A percentile compares a stretch with the other conserved stretches of the same genome.
Conservation (phyloP, 2,888 invertebrate genomes). For the Agrochola lota region DNA sequence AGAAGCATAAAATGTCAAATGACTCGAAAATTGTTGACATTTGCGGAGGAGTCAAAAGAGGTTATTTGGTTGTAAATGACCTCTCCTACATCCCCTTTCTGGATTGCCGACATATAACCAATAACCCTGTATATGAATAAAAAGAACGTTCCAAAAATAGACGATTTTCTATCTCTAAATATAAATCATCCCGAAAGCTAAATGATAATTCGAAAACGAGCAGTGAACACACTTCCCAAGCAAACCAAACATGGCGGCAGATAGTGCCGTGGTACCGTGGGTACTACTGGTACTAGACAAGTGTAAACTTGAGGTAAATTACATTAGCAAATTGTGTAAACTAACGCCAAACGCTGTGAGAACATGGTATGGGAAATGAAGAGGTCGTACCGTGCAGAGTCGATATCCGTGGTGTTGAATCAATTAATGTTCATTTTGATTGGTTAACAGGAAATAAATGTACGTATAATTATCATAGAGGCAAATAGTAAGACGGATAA, state of each 20-base stretch:
- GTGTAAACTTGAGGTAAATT: constrained; percentile 68
- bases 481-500: too few species aligned
- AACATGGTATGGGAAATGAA: constrained; percentile 66
- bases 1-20: too few species aligned
- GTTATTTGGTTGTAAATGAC: too few species aligned
- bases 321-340: constrained; percentile 68
- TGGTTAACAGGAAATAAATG: neutral
- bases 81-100: too few species aligned
- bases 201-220: neutral
- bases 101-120: too few species aligned
- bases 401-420: constrained; percentile 22
- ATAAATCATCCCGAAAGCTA: too few species aligned
- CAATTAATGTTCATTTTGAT: constrained; percentile 22
- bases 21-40: too few species aligned
- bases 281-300: constrained; percentile 41
- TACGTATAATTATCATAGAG: too few species aligned
- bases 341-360: constrained; percentile 65
- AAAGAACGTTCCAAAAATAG: too few species aligned
- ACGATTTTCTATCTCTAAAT: too few species aligned
- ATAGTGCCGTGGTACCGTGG: constrained; percentile 37
- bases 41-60: too few species aligned
- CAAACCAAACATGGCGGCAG: constrained; percentile 49
- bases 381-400: constrained; percentile 30
- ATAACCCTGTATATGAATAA: too few species aligned
- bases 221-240: constrained; percentile 11